A percentile compares a stretch with the other conserved stretches of the same genome.
phyloP scores from a whole-genome alignment of 2,113 vertebrate genomes.

The Menura novaehollandiae region DNA sequence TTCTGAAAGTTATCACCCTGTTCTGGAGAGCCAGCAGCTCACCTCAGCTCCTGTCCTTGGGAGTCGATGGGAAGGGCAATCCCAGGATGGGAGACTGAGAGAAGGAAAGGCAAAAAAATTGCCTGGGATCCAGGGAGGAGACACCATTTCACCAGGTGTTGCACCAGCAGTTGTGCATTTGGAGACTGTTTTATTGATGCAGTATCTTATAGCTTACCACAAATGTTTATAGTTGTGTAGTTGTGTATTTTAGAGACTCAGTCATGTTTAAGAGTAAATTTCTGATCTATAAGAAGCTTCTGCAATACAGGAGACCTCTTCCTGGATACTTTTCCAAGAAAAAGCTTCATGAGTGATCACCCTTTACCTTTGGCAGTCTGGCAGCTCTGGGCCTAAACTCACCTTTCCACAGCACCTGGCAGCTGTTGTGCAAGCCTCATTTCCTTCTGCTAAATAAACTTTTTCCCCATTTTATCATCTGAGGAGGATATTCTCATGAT shows the following conservation, averaged over 20 bases:
- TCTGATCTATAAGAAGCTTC: neutral
- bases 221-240: too few relatives aligned
- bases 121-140: neutral
- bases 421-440: neutral
- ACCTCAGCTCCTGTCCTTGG: neutral
- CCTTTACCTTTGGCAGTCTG: neutral
- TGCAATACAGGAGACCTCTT: neutral
- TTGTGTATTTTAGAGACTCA: neutral
- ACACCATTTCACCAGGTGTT: neutral
- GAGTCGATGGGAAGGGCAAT: neutral
- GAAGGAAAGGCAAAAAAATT: neutral
- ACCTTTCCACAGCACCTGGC: neutral
- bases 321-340: neutral
- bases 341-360: neutral
- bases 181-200: neutral
- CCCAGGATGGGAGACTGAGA: neutral
- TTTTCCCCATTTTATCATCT: neutral
- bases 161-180: neutral
- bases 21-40: neutral
- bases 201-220: rapidly evolving
- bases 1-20: neutral
- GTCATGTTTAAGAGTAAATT: neutral
- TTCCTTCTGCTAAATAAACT: neutral
- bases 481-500: neutral
- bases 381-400: neutral